phyloP scores from a whole-genome alignment of 37 sponge, comb jelly and placozoan species.

The Halisarca cf. caerulea region DNA sequence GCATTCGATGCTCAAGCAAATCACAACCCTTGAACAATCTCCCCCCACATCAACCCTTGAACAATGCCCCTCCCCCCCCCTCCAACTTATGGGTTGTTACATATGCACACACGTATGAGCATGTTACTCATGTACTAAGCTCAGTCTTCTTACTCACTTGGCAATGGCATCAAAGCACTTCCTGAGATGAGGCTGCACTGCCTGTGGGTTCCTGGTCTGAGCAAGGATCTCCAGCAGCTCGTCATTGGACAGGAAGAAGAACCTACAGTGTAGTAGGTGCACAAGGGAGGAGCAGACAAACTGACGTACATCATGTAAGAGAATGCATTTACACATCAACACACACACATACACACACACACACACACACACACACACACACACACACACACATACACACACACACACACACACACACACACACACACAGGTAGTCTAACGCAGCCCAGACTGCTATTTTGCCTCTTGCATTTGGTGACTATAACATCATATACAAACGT shows the following conservation, averaged over 20 bases:
- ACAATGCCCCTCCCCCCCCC: no score
- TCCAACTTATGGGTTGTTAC: not conserved
- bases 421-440: no score
- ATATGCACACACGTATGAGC: constrained; percentile 20
- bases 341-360: no score
- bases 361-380: no score
- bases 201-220: constrained; percentile 96
- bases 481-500: no score
- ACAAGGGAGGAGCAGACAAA: not conserved
- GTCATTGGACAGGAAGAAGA: constrained; percentile 98
- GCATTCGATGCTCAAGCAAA: not conserved
- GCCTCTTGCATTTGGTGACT: no score
- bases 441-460: no score
- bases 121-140: not conserved
- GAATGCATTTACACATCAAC: not conserved
- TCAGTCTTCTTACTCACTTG: constrained; percentile 37
- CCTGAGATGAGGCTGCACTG: constrained; percentile 97
- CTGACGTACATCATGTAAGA: not conserved
- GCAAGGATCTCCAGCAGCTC: constrained; percentile 97
- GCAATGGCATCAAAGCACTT: constrained; percentile 99
- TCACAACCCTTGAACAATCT: no score
- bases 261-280: constrained; percentile 21
- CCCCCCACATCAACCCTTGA: no score
- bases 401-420: no score
- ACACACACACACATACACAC: no score